Evolutionary conservation across 2,113 vertebrate genomes (phyloP).

Genomic region (Lasiurus cinereus): DNA sequence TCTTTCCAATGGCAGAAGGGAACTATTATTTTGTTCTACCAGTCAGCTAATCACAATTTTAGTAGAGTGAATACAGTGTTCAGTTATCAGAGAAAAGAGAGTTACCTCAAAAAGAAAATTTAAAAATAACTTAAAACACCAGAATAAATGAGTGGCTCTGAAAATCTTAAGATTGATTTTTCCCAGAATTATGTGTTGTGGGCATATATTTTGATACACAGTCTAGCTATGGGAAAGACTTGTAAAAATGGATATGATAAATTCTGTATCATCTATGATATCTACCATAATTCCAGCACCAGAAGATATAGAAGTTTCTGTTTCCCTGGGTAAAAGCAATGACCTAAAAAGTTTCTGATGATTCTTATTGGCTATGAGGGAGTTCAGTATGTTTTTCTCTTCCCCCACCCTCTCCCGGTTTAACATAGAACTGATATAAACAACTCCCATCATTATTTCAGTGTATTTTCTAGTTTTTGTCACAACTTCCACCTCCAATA

Average conservation of each 20-base stretch:
- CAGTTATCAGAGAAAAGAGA: not conserved
- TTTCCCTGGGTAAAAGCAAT: not conserved
- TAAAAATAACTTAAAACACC: conserved; percentile 30
- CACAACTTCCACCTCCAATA: not conserved
- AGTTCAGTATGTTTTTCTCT: not conserved
- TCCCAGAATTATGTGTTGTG: not conserved
- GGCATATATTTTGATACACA: not conserved
- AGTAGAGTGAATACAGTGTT: not conserved
- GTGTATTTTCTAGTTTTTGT: not conserved
- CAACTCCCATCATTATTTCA: not conserved
- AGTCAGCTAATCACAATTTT: not conserved
- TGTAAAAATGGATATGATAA: not conserved
- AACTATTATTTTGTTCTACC: not conserved
- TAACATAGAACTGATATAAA: not conserved
- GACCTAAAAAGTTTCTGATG: not conserved
- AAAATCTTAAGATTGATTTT: not conserved
- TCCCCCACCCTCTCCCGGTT: not conserved
- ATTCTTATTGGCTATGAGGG: not conserved
- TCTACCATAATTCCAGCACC: not conserved
- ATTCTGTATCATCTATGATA: not conserved
- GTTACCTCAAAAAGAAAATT: not conserved
- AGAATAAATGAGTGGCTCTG: not conserved
- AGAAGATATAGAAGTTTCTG: not conserved
- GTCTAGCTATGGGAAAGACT: not conserved
- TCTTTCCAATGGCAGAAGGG: not conserved